Conservation (phyloP, 2,797 vertebrate species). For the Danio tinwini region DNA sequence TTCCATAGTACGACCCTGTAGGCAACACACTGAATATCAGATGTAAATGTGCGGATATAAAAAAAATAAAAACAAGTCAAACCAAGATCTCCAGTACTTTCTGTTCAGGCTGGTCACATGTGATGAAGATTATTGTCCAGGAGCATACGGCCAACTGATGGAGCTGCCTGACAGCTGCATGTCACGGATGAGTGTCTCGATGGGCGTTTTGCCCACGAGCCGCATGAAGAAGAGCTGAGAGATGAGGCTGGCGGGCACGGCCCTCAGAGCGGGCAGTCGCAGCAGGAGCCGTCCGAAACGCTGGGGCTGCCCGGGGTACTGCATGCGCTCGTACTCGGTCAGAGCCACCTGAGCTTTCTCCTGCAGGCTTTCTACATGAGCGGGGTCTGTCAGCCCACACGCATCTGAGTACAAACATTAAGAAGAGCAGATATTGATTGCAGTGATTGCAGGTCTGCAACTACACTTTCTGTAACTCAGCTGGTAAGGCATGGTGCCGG, state of each 20-base stretch:
- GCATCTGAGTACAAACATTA: conserved; percentile 79
- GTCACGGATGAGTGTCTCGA: conserved; percentile 94
- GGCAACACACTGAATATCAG: conserved; percentile 3
- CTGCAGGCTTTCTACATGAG: conserved; percentile 92
- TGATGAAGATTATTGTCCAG: conserved; percentile 80
- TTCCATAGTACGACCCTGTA: neutral
- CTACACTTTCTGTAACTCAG: neutral
- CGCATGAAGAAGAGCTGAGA: conserved; percentile 97
- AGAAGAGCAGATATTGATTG: conserved; percentile 11
- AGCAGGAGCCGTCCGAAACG: conserved; percentile 91
- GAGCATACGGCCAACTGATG: conserved; percentile 93
- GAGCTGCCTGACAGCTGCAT: conserved; percentile 96
- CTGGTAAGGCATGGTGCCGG: neutral
- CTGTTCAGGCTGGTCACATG: neutral
- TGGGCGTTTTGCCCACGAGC: conserved; percentile 94
- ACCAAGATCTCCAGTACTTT: neutral
- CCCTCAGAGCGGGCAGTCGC: conserved; percentile 88
- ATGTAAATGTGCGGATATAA: neutral
- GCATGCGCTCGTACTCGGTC: conserved; percentile 89
- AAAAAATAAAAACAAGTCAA: neutral
- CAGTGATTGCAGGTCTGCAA: neutral
- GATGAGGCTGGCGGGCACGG: conserved; percentile 90
- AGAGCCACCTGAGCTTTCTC: conserved; percentile 96
- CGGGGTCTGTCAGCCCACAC: conserved; percentile 90
- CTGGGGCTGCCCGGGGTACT: conserved; percentile 91